Base-by-base conservation (phyloP, 2,113 vertebrate genomes). In the Formicarius rufipectus region DNA sequence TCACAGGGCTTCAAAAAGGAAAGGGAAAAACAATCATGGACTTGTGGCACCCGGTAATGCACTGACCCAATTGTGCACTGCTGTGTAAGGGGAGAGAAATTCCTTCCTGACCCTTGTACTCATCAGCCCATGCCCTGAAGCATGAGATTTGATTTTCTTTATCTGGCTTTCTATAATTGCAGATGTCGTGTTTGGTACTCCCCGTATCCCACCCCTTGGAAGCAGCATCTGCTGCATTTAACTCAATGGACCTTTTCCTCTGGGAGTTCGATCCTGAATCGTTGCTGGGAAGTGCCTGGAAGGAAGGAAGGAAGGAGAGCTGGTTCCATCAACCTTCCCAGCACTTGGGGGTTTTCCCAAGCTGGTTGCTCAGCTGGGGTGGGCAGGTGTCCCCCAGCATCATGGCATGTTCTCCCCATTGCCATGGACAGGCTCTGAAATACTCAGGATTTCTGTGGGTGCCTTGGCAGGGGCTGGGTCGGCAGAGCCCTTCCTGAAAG, bases 141-240 rank as follows among this genome's bases (percentile, higher is more conserved):
- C 93, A 84, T 94, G 92, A 96, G 95, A 96, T 96, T 95, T 96
- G 95, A 96, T 96, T 97, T 97, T 96, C 95, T 93, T 91, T 95
- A 90, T 94, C 95, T 96, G 92, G 90, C 88, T 93, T 91, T 81
- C 88, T 35, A 0, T 94, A 95, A 93, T 86, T 88, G 90, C 88
- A 88, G 92, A 84, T 90, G 93, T n/a, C 18, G 5, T 53, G 63
- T 68, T 68, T 58, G 69, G 92, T 86, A 18, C 83, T 95, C 85
- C 85, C 55, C 4, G 1, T 93, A 11, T 93, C 92, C 92, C 93
- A 96, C 88, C 93, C 93, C 80, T 91, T 2, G 7, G 83, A 89
- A 93, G 18, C 45, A 5, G 83, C 93, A 84, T 80, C 85, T 88
- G 95, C 90, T 88, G n/a, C 72, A 1, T 90, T 94, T 96, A 93